phyloP scores from a whole-genome alignment of 2,797 vertebrate species.

The Thamnophis elegans region DNA sequence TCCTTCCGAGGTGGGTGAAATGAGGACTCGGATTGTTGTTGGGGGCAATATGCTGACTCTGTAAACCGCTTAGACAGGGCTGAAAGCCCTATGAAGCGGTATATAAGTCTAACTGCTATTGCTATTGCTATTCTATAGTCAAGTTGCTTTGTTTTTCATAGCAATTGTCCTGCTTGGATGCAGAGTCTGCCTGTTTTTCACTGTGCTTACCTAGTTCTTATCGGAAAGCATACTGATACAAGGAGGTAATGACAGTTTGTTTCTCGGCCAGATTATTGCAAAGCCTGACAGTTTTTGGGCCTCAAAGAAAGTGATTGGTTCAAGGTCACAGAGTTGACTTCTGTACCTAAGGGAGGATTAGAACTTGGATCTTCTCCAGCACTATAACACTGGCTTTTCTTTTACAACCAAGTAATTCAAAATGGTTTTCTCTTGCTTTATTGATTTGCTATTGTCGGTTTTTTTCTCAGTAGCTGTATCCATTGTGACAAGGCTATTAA shows the following conservation, averaged over 20 bases:
- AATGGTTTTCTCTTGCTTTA: background rate
- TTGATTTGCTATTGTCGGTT: background rate
- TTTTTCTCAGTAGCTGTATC: background rate
- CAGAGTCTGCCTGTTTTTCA: background rate
- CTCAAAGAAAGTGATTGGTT: background rate
- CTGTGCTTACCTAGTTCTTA: background rate
- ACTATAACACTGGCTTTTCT: background rate
- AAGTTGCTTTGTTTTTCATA: background rate
- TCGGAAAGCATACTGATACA: background rate
- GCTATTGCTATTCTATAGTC: no score
- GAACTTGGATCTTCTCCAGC: background rate
- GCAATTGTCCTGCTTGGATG: background rate
- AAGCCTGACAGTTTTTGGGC: background rate
- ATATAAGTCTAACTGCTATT: no score
- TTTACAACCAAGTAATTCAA: background rate
- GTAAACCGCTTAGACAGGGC: no score
- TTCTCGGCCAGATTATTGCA: background rate
- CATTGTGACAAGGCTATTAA: background rate
- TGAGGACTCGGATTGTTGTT: no score
- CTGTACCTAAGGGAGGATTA: background rate
- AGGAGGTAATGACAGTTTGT: background rate
- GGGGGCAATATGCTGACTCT: no score
- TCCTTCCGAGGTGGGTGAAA: no score
- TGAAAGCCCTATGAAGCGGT: no score
- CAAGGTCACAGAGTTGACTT: background rate